Evolutionary conservation across 2,888 invertebrate genomes (phyloP), one percentile per base, ranked within the genome.

Genomic region (Calliphora vomitoria): DNA sequence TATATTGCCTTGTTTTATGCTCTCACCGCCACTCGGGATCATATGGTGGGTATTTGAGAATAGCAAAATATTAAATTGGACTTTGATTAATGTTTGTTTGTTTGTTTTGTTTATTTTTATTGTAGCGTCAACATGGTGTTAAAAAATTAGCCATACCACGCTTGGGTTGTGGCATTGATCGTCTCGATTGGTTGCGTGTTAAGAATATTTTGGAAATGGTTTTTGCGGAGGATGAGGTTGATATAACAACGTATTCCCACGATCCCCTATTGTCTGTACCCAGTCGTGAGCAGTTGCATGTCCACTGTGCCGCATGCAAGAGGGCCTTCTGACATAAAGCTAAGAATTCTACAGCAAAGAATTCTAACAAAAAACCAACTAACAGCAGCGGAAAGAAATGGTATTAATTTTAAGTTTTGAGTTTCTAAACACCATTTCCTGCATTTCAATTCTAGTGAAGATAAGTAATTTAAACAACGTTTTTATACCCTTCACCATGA

Each of bases 91-190:
- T 41, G 8, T 20, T 8, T 81, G 31, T 35, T 38, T 25, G 8
- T 11, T 20, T 8, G 18, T 18, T 35, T 38, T 25, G 8, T 11
- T 20, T 8, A 31, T 18, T 47, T 58, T 25, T 58, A 5, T 79
- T 83, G 11, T 75, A 92, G 92, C 91, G 93, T 60, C 90, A 94
- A 86, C 92, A 95, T 88, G 91, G 93, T 44, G 95, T 96, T 0
- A 93, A 91, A 60, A 94, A 95, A 69, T 88, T 96, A 85, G 95
- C 96, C 1, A 95, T 96, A 91, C 96, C 96, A 0, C 92, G 94
- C 75, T 95, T 96, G 88, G 96, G 96, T 4, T 96, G 96, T 91
- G 96, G 96, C 58, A 94, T 96, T 60, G 96, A 96, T 92, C 92
- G 94, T 20, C 92, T 96, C 38, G 94, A 95, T 88, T 96, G 96